phyloP scores from a whole-genome alignment of 2,888 invertebrate genomes.

The Epiblema foenella region DNA sequence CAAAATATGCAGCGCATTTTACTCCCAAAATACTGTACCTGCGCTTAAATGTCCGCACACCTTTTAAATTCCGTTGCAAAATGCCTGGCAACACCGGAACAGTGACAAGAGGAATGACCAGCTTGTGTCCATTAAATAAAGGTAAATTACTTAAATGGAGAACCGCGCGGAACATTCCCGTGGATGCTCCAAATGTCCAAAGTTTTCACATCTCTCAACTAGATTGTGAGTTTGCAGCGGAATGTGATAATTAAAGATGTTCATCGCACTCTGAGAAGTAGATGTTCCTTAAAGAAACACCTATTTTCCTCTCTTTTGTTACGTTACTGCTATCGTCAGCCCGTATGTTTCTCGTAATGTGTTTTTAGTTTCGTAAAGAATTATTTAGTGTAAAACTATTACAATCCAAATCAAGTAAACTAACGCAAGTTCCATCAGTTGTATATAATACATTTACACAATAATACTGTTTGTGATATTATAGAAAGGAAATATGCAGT shows the following conservation, averaged over 20 bases:
- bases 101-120: constrained; percentile 44
- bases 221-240: constrained; percentile 34
- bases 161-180: constrained; percentile 25
- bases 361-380: background rate
- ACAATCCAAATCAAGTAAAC: too few relatives aligned
- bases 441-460: too few relatives aligned
- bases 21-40: constrained; percentile 46
- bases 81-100: constrained; percentile 38
- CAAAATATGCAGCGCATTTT: constrained; percentile 44
- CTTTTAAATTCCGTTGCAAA: constrained; percentile 45
- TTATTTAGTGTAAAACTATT: background rate
- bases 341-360: background rate
- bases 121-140: constrained; percentile 43
- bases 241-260: constrained; percentile 41
- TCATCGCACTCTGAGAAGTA: constrained; percentile 10
- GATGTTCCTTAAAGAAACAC: background rate
- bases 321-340: background rate
- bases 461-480: too few relatives aligned
- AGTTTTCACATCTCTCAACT: constrained; percentile 41
- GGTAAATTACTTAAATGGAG: constrained; percentile 39
- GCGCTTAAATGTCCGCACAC: constrained; percentile 44
- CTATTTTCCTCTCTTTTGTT: constrained; percentile 12
- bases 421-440: too few relatives aligned
- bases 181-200: constrained; percentile 36
- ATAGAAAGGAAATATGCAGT: background rate